A percentile compares a stretch with the other conserved stretches of the same genome.
Evolutionary conservation across 2,888 invertebrate species (phyloP).

Genomic region (Oeneis ivallda): DNA sequence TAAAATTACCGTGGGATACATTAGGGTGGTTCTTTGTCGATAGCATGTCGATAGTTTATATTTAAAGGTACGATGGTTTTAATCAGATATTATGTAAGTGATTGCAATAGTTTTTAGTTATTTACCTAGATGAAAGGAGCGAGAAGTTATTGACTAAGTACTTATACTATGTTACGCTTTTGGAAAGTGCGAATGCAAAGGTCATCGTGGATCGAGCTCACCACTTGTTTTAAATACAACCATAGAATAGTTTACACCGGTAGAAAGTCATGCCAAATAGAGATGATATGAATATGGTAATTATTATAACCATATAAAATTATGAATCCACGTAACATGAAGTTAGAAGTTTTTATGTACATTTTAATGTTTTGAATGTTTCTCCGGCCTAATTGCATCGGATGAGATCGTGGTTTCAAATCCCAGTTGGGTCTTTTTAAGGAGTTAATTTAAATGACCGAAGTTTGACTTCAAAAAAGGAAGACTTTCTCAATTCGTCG

Average conservation of each 20-base stretch:
- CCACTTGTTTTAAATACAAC: slow-evolving; percentile 9
- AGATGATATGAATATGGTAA: slow-evolving; percentile 8
- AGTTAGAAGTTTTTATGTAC: neutral
- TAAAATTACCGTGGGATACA: no score
- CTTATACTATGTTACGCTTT: slow-evolving; percentile 1
- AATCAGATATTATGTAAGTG: no score
- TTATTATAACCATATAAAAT: neutral
- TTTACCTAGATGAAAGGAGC: slow-evolving; percentile 5
- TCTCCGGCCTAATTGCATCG: neutral
- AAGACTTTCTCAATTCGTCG: no score
- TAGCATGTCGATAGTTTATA: no score
- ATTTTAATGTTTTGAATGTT: neutral
- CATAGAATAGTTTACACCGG: slow-evolving; percentile 6
- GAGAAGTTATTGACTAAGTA: neutral
- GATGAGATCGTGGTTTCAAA: no score
- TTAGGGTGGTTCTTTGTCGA: no score
- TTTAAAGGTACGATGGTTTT: no score
- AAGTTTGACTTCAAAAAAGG: no score
- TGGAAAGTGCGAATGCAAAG: slow-evolving; percentile 8
- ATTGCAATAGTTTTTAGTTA: no score
- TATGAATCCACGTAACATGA: neutral
- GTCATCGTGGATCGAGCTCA: neutral
- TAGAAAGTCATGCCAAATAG: slow-evolving; percentile 13
- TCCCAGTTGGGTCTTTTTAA: no score
- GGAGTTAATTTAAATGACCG: no score